Evolutionary conservation across 2,888 invertebrate genomes (phyloP).

Genomic region (Cataglyphis albicans): DNA sequence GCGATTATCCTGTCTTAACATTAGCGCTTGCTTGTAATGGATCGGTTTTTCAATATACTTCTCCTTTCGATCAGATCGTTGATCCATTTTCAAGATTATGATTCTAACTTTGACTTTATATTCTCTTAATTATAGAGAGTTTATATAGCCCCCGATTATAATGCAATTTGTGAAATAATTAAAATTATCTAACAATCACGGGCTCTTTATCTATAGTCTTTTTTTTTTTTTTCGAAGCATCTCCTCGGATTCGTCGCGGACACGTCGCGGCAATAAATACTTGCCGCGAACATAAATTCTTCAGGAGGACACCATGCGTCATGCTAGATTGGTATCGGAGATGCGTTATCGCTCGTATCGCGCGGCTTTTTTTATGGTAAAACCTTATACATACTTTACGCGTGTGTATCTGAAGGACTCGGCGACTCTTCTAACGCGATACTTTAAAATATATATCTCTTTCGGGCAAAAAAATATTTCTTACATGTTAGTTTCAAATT

Average conservation of each 20-base stretch:
- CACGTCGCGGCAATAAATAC: constrained; percentile 79
- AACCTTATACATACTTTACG: constrained; percentile 70
- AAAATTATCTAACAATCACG: not conserved
- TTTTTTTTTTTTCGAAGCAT: constrained; percentile 12
- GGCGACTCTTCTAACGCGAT: constrained; percentile 57
- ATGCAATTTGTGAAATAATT: not conserved
- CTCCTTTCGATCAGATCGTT: not conserved
- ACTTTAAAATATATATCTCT: constrained; percentile 60
- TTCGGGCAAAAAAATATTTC: constrained; percentile 58
- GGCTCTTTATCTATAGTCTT: not conserved
- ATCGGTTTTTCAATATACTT: not conserved
- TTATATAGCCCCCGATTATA: not conserved
- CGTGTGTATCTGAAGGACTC: constrained; percentile 62
- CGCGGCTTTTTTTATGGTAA: constrained; percentile 69
- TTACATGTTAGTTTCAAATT: constrained; percentile 58
- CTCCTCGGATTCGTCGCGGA: constrained; percentile 59
- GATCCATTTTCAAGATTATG: not conserved
- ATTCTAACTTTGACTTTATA: constrained; percentile 9
- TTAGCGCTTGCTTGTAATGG: not conserved
- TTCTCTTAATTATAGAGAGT: not conserved
- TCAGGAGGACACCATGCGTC: constrained; percentile 77
- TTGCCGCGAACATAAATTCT: constrained; percentile 76
- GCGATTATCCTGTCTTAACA: not conserved
- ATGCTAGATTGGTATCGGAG: constrained; percentile 82
- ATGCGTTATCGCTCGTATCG: constrained; percentile 77